Evolutionary conservation across 1,140 invertebrate genomes (phyloP).

Genomic region (Conus betulinus): DNA sequence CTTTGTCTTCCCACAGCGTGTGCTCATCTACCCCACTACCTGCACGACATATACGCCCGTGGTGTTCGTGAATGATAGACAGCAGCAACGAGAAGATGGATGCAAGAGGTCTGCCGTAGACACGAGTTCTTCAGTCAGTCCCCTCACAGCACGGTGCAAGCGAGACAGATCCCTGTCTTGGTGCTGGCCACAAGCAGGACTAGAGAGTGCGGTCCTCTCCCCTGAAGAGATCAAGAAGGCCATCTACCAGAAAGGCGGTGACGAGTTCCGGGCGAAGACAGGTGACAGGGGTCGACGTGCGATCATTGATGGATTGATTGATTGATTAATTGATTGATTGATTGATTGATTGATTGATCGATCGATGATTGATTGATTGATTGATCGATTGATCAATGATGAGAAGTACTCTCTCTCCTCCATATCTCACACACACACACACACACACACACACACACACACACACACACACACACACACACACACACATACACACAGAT

Average conservation of each 20-base stretch:
- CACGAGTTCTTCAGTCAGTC: conserved; percentile 87
- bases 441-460: no score
- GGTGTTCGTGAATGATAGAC: no score
- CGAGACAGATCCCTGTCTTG: neutral
- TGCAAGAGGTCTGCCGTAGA: conserved; percentile 75
- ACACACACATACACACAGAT: no score
- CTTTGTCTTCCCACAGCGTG: neutral
- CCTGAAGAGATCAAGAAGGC: conserved; percentile 1
- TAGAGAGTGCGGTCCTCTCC: neutral
- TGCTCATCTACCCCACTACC: neutral
- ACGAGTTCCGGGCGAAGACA: neutral
- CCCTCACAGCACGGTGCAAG: neutral
- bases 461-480: no score
- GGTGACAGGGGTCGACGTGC: neutral
- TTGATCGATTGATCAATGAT: no score
- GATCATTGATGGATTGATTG: neutral
- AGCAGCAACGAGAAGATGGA: no score
- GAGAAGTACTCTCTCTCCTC: no score
- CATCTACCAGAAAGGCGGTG: neutral
- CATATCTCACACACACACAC: no score
- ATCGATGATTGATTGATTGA: no score
- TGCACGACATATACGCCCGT: neutral
- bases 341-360: no score
- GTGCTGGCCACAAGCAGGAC: conserved; percentile 23
- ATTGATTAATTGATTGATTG: no score